These are phyloP conservation scores for Hemitrygon akajei DNA, from an alignment of 2,797 vertebrate genomes.

Conservation along the genomic window DNA sequence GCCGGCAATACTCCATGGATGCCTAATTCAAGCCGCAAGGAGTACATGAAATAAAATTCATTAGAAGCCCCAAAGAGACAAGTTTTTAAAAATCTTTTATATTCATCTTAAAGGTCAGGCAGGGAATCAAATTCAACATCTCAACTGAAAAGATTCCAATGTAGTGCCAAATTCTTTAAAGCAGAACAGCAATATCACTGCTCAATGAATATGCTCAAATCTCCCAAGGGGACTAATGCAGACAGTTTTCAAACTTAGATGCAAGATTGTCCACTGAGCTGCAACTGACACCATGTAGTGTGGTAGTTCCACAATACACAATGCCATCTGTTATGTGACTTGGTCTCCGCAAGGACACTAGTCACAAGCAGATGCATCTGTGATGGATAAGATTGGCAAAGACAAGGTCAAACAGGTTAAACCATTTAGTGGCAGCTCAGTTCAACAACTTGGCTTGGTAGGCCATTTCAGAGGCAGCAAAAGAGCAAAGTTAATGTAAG, in stretches of 20 bases:
- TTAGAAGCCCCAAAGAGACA: not conserved
- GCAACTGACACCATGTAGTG: not conserved
- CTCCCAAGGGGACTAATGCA: not conserved
- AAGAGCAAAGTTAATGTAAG: not conserved
- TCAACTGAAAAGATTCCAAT: not conserved
- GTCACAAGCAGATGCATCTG: not conserved
- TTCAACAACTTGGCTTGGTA: not conserved
- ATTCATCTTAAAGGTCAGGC: not conserved
- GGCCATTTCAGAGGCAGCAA: not conserved
- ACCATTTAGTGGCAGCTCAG: not conserved
- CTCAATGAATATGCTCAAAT: not conserved
- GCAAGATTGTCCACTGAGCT: not conserved
- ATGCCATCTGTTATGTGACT: too few relatives aligned
- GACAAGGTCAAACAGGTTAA: not conserved
- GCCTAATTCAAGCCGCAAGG: not conserved
- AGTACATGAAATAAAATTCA: not conserved
- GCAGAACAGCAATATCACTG: not conserved
- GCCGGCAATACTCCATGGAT: not conserved
- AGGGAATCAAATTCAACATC: not conserved
- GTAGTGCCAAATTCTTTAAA: too few relatives aligned
- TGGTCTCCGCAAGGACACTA: not conserved
- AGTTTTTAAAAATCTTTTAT: not conserved
- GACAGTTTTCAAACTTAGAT: not conserved
- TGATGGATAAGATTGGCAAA: not conserved
- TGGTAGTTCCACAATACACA: not conserved